Evolutionary conservation across 1,140 invertebrate genomes (phyloP), one percentile per base, ranked within the genome.

Genomic region (Rhagoletis pomonella): DNA sequence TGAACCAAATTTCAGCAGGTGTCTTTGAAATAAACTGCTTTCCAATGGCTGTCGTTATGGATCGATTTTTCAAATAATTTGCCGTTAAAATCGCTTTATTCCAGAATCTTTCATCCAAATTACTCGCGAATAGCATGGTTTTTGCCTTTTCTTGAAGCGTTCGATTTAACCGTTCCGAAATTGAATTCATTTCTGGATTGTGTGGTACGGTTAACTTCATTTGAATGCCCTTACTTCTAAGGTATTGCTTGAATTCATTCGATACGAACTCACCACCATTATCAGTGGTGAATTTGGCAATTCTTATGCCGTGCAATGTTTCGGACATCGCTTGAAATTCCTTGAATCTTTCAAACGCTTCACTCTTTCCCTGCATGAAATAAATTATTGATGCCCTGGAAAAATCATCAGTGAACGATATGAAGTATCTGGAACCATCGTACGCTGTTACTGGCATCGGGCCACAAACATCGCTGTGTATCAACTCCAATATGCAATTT

Each of bases 81-180:
- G 89, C 88, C 10, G 89, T 89, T 9, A 87, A 87, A 3, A 88
- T 86, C 42, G 89, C 89, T 59, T 90, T 89, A 65, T 89, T 88
- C 89, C 89, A 90, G 50, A 90, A 89, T 9, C 17, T 10, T 84
- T 87, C 69, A n/a, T 85, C 60, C 19, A 94, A 12, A 64, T 89
- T 81, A 77, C 89, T 89, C 87, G 94, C 90, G 6, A 92, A 85
- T 10, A 94, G 60, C 77, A 94, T 88, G 77, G 91, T 91, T 65
- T 89, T 86, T 4, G 89, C 88, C 73, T 88, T 89, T 64, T 92
- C 90, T 10, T 90, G 69, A 29, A 92, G 81, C 60, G 91, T 92
- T 50, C 91, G 55, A 69, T 90, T 89, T 62, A 89, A 86, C 42
- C 90, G 69, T 88, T 93, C 91, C 7, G 89, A 87, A 12, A 90